These are phyloP conservation scores for Nasua narica DNA, from an alignment of 2,797 vertebrate genomes.

Conservation along the genomic window DNA sequence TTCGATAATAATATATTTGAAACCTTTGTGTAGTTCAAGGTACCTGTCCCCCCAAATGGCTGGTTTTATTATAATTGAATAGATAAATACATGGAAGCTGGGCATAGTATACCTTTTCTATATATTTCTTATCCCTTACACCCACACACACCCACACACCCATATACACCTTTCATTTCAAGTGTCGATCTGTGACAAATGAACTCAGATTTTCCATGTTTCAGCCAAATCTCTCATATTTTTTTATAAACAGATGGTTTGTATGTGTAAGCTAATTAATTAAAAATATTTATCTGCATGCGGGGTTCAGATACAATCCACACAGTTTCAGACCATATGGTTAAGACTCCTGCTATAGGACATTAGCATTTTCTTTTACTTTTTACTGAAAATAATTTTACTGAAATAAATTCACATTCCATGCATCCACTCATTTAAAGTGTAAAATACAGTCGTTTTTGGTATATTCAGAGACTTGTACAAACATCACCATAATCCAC, in stretches of 20 bases:
- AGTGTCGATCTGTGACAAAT: background rate
- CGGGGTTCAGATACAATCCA: background rate
- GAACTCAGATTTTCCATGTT: background rate
- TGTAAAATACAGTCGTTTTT: background rate
- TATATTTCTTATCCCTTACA: background rate
- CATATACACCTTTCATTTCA: background rate
- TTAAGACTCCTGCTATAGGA: background rate
- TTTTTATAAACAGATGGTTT: background rate
- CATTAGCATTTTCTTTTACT: background rate
- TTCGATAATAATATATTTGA: background rate
- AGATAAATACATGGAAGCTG: background rate
- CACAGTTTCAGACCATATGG: background rate
- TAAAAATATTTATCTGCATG: background rate
- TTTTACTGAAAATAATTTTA: background rate
- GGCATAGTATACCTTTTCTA: background rate
- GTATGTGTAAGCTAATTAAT: background rate
- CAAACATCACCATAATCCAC: background rate
- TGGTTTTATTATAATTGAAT: background rate
- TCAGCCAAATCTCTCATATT: background rate
- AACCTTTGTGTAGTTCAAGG: background rate
- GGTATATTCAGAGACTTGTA: background rate
- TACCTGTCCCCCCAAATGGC: background rate
- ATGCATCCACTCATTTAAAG: background rate
- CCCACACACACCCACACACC: background rate
- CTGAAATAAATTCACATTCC: background rate